Percentiles rank a stretch among this genome's conserved stretches.
phyloP scores from a whole-genome alignment of 1,140 invertebrate species.

The Philopotamus ludificatus region DNA sequence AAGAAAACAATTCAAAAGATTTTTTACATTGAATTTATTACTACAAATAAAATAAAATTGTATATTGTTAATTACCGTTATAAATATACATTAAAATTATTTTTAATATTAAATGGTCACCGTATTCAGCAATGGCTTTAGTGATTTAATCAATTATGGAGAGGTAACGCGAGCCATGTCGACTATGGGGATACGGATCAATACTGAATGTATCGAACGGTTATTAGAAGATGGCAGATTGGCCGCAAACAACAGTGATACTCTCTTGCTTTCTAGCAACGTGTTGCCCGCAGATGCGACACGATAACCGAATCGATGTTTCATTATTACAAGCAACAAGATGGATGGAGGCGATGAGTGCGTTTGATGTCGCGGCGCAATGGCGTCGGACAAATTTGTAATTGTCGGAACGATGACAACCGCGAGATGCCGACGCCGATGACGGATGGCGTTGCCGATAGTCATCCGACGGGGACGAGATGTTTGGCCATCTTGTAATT shows the following conservation, averaged over 20 bases:
- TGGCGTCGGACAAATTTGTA: too few relatives aligned
- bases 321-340: background rate
- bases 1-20: too few relatives aligned
- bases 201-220: conserved; percentile 11
- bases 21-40: too few relatives aligned
- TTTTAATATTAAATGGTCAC: too few relatives aligned
- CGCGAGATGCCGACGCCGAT: too few relatives aligned
- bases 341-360: too few relatives aligned
- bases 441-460: background rate
- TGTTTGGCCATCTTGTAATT: background rate
- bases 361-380: too few relatives aligned
- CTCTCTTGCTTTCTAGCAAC: background rate
- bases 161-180: conserved; percentile 1
- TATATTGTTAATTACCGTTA: too few relatives aligned
- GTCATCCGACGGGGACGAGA: too few relatives aligned
- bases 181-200: conserved; percentile 4
- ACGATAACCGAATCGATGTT: background rate
- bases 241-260: background rate
- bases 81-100: too few relatives aligned
- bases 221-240: conserved; percentile 12
- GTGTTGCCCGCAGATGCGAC: background rate
- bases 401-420: too few relatives aligned
- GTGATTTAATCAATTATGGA: conserved; percentile 14
- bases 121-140: background rate
- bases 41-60: too few relatives aligned